These are phyloP conservation scores for Amphiprion clarkii DNA, from an alignment of 2,797 vertebrate genomes.

Conservation along the genomic window DNA sequence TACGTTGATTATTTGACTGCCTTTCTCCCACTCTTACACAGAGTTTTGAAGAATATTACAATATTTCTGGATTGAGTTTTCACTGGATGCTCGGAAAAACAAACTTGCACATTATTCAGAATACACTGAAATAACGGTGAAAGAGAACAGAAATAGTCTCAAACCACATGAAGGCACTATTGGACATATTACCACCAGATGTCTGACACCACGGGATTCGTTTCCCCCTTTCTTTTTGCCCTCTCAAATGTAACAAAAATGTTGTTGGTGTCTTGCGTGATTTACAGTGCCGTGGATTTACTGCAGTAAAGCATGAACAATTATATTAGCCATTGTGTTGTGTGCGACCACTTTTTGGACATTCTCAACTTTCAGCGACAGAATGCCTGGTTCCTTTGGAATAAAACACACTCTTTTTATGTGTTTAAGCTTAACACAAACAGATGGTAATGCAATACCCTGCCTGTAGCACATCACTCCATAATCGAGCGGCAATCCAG, in stretches of 20 bases:
- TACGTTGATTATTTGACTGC: no score
- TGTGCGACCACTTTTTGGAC: constrained; percentile 37
- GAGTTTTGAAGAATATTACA: no score
- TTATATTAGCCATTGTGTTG: constrained; percentile 34
- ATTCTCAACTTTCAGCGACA: constrained; percentile 48
- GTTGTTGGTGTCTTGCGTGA: constrained; percentile 58
- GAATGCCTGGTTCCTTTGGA: constrained; percentile 30
- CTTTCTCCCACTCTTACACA: no score
- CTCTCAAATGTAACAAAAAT: constrained; percentile 64
- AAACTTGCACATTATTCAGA: constrained; percentile 19
- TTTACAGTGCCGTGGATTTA: constrained; percentile 62
- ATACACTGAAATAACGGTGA: constrained; percentile 42
- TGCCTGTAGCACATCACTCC: constrained; percentile 50
- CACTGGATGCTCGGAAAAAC: constrained; percentile 22
- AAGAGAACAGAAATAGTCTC: constrained; percentile 50
- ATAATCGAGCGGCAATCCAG: constrained; percentile 47
- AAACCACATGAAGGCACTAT: constrained; percentile 73
- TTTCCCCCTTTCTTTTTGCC: constrained; percentile 34
- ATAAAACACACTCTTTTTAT: constrained; percentile 40
- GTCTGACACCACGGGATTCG: constrained; percentile 60
- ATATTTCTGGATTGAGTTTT: not conserved
- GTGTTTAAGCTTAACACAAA: constrained; percentile 44
- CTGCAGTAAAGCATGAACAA: constrained; percentile 47
- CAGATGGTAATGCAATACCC: constrained; percentile 74
- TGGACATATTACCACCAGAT: constrained; percentile 78